Percentiles rank a stretch among this genome's conserved stretches.
Evolutionary conservation across 2,888 invertebrate genomes (phyloP).

Genomic region (Diarsia brunnea): DNA sequence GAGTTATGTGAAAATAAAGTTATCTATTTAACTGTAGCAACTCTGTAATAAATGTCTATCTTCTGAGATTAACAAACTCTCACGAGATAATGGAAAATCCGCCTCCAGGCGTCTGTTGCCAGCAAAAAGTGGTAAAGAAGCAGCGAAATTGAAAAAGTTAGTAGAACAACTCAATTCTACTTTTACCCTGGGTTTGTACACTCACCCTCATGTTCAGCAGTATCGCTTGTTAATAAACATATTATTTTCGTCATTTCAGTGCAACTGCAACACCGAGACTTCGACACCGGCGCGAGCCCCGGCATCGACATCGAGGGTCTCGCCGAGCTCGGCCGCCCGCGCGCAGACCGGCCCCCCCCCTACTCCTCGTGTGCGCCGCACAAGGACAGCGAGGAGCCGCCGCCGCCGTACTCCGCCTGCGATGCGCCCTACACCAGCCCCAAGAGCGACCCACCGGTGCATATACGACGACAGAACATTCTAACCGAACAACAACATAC

Average conservation of each 20-base stretch:
- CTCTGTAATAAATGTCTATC: too few species aligned
- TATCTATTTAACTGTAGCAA: too few species aligned
- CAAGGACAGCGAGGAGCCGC: constrained; percentile 74
- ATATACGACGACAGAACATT: constrained; percentile 52
- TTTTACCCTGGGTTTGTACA: background rate
- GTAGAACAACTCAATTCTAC: background rate
- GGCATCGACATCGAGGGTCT: constrained; percentile 54
- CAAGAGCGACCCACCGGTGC: constrained; percentile 75
- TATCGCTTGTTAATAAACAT: background rate
- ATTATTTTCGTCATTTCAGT: constrained; percentile 59
- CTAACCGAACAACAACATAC: constrained; percentile 28
- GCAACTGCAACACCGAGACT: constrained; percentile 59
- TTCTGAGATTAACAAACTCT: too few species aligned
- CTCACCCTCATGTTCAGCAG: background rate
- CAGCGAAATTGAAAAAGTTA: too few species aligned
- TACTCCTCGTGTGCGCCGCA: constrained; percentile 76
- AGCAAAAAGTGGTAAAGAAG: too few species aligned
- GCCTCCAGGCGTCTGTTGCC: background rate
- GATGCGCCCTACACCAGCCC: constrained; percentile 74
- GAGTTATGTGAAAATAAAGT: too few species aligned
- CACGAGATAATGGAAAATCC: too few species aligned
- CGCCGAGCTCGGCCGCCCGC: constrained; percentile 35
- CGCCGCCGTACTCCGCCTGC: constrained; percentile 84
- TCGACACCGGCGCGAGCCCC: constrained; percentile 37
- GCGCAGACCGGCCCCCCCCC: constrained; percentile 79